phyloP scores from a whole-genome alignment of 2,888 invertebrate genomes.

The Coenonympha glycerion region DNA sequence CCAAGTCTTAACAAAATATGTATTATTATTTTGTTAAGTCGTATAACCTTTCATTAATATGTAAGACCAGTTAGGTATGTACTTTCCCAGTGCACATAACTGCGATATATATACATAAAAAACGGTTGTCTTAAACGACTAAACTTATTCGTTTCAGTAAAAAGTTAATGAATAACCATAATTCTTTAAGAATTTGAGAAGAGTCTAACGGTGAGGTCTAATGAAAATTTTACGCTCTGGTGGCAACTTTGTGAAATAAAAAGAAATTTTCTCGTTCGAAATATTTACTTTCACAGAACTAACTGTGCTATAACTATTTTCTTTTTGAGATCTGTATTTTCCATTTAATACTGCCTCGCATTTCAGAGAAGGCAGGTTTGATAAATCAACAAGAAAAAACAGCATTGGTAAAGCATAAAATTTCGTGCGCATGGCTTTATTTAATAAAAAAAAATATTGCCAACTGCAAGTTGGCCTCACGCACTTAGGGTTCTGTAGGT shows the following conservation, averaged over 20 bases:
- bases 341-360: not conserved
- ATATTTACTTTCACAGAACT: conserved; percentile 21
- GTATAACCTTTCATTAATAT: no score
- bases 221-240: conserved; percentile 22
- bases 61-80: no score
- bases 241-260: conserved; percentile 10
- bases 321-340: not conserved
- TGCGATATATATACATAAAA: no score
- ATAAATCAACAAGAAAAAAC: not conserved
- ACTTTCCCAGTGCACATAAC: no score
- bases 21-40: no score
- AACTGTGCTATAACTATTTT: conserved; percentile 5
- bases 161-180: not conserved
- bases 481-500: no score
- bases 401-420: not conserved
- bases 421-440: not conserved
- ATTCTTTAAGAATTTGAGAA: conserved; percentile 2
- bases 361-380: no score
- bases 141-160: not conserved
- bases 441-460: no score
- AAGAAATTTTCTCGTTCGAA: conserved; percentile 9
- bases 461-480: no score
- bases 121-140: no score
- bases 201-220: conserved; percentile 8
- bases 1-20: no score